Evolutionary conservation across 1,140 invertebrate species (phyloP).

Genomic region (Drosophila tropicalis): DNA sequence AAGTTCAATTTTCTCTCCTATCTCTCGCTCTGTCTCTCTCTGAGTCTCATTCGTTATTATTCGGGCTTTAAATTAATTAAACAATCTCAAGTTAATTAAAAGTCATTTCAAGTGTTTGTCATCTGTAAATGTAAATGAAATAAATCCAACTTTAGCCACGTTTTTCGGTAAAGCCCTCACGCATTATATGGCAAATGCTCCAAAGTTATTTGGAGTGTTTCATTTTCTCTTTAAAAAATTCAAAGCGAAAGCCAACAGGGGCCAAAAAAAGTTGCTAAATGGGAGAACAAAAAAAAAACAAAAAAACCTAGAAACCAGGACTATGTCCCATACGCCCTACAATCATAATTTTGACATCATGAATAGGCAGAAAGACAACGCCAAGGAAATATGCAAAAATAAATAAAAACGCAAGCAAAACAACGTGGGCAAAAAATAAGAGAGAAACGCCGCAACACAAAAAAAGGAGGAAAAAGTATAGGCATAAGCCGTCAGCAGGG

Average conservation of each 20-base stretch:
- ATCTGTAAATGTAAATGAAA: background rate
- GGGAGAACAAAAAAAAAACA: constrained; percentile 21
- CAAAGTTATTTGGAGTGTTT: background rate
- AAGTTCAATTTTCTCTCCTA: background rate
- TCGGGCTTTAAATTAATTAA: background rate
- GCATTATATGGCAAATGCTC: too few relatives aligned
- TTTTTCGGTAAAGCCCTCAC: background rate
- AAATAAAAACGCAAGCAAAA: constrained; percentile 49
- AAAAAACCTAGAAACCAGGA: constrained; percentile 24
- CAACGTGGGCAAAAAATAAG: background rate
- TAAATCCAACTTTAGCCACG: constrained; percentile 1
- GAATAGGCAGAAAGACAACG: constrained; percentile 28
- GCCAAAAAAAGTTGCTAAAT: constrained; percentile 2
- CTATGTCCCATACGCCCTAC: constrained; percentile 5
- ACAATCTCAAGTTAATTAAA: constrained; percentile 9
- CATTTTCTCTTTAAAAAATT: constrained; percentile 52
- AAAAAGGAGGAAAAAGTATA: background rate
- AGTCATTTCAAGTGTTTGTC: background rate
- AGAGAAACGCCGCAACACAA: background rate
- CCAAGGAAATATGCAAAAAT: constrained; percentile 63
- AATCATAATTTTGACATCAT: constrained; percentile 63
- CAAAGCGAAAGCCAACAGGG: constrained; percentile 54
- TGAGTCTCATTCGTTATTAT: too few relatives aligned
- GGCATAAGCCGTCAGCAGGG: constrained; percentile 20
- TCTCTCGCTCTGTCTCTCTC: background rate